Percentiles rank a stretch among this genome's conserved stretches.
Evolutionary conservation across 2,888 invertebrate genomes (phyloP).

Genomic region (Philereme transversata): DNA sequence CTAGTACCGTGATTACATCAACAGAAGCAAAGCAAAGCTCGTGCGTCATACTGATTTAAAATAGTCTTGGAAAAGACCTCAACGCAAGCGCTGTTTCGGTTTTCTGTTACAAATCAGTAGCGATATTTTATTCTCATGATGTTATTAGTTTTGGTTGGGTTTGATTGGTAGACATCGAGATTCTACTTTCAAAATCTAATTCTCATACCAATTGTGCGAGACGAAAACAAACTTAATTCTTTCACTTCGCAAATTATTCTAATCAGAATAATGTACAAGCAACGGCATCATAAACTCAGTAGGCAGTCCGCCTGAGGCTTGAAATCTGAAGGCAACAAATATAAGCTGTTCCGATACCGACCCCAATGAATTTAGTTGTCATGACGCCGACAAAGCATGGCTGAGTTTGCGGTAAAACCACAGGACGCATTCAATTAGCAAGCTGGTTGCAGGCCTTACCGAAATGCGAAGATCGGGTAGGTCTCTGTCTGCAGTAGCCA

Average conservation of each 20-base stretch:
- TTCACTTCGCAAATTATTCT: background rate
- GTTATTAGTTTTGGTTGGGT: no score
- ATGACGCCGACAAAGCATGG: slow-evolving; percentile 53
- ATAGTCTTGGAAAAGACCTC: no score
- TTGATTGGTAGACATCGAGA: no score
- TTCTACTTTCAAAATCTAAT: no score
- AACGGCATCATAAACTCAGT: slow-evolving; percentile 46
- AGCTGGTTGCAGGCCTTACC: background rate
- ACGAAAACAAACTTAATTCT: background rate
- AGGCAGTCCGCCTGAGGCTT: slow-evolving; percentile 45
- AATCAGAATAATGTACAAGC: slow-evolving; percentile 22
- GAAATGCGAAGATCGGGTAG: no score
- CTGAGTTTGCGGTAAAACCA: slow-evolving; percentile 45
- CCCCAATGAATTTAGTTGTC: slow-evolving; percentile 60
- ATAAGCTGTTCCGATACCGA: slow-evolving; percentile 39
- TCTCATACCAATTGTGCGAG: no score
- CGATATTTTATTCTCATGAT: no score
- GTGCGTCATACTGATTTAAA: slow-evolving; percentile 24
- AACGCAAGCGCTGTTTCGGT: no score
- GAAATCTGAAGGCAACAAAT: slow-evolving; percentile 34
- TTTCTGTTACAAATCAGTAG: no score
- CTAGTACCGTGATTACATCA: slow-evolving; percentile 16
- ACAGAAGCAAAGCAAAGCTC: background rate
- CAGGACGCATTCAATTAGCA: slow-evolving; percentile 11
- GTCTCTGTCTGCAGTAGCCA: no score